Evolutionary conservation across 64 coral and sea anemone species (phyloP), one percentile per base, ranked within the genome.

Genomic region (Actinia tenebrosa): DNA sequence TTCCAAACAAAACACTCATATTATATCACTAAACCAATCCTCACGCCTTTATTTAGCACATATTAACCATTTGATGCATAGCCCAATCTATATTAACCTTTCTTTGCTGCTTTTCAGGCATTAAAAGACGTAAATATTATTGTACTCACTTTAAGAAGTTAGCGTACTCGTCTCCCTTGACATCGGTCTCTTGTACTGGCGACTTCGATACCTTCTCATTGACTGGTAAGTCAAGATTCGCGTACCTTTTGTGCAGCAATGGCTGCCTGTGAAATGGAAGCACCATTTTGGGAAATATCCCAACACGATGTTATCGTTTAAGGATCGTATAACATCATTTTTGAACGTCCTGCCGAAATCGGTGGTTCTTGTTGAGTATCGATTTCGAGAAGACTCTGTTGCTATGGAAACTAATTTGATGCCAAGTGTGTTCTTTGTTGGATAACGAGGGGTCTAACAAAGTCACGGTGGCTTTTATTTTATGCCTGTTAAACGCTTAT

Each of bases 211-310:
- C 56, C 42, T 60, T 60, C 20, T 88, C 47, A 42, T 84, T 62
- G 23, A 66, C 86, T 11, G 91, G 88, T 53, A 90, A 87, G 78
- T 91, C 88, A 3, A 96, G 77, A 85, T 83, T 81, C 0, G 91
- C 85, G 43, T 96, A 96, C 83, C 94, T 87, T 83, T 95, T 99
- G 80, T 99, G 97, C 37, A 99, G 84, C 4, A 93, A 82, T 19
- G 97, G 97, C 52, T 99, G 97, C 63, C 91, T 90, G 22, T 99
- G 89, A 88, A 99, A 99, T 56, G 97, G 97, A 17, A 99, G 88
- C 17, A 99, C 97, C 97, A 99, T 99, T 60, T 80, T 99, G 83
- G 83, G 5, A 58, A 37, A 25, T 42, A 26, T 37, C 69, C 3
- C 69, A 75, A 75, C 7, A 3, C 69, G 22, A 27, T 72, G 3